Base-by-base conservation (phyloP, 2,888 invertebrate species). In the Ormyrus thymus region DNA sequence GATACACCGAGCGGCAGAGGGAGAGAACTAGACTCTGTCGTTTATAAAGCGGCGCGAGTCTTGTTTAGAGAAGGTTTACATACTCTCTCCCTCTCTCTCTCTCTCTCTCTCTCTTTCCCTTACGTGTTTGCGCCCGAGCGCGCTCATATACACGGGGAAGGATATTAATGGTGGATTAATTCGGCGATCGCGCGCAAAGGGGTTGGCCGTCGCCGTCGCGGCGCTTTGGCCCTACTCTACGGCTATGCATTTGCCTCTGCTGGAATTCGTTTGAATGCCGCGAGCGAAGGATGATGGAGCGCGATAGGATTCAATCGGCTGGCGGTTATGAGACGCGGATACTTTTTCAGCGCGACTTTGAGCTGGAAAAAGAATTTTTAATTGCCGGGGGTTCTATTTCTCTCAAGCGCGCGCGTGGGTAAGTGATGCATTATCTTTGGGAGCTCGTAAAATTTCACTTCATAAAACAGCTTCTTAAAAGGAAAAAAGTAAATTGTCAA, bases 131-230 rank as follows among this genome's bases (percentile, higher is more conserved):
- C 86, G 82, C 84, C 83, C 80, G 81, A 80, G 70, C 82, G 84
- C 81, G 77, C 74, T 51, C 66, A 43, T 76, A 78, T 53, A 68
- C 62, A 81, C 81, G 71, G 82, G 81, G 82, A 79, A 82, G 83
- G 86, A 87, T 84, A 90, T 90, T 89, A 89, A 89, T 89, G 89
- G 89, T 82, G 83, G 86, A 89, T 89, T 89, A 89, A 90, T 89
- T 89, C 89, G 88, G 82, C 85, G 87, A 87, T 87, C 86, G 82
- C 82, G 82, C 82, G 81, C 83, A 69, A 76, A 45, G 66, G 71
- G 62, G 81, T 64, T 66, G 68, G 9, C 46, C 74, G 70, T 51
- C 61, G 56, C n/a, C 50, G 76, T 74, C 77, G 69, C 53, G 46
- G 56, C 51, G 66, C 65, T 77, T 59, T 65, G 29, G 29, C 75